Percentiles rank a stretch among this genome's conserved stretches.
These are phyloP conservation scores for Antitype chi DNA, from an alignment of 2,888 invertebrate species.

Conservation along the genomic window DNA sequence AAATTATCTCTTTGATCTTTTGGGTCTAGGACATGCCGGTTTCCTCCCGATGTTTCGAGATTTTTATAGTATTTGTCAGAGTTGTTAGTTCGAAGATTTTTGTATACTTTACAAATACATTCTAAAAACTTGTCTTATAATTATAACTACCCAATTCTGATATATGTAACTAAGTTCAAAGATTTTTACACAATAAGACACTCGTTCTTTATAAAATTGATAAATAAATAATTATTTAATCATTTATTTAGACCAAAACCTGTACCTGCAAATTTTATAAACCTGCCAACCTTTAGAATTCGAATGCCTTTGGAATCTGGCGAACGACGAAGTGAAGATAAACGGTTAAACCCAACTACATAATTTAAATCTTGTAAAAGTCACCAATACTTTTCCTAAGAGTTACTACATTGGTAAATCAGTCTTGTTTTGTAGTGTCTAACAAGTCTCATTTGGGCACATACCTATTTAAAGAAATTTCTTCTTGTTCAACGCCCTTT, in stretches of 20 bases:
- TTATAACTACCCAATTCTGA: not conserved
- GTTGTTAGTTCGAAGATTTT: not conserved
- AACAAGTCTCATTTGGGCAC: not conserved
- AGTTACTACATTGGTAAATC: not conserved
- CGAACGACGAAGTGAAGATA: not conserved
- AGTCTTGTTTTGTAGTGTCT: not conserved
- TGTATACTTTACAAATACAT: not conserved
- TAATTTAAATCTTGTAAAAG: not conserved
- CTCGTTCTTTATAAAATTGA: too few species aligned
- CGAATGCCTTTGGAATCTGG: not conserved
- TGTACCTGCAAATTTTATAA: too few species aligned
- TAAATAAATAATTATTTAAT: too few species aligned
- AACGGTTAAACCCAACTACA: not conserved
- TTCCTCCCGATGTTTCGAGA: too few species aligned
- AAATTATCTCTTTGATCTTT: too few species aligned
- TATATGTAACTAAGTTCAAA: too few species aligned
- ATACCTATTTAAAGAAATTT: not conserved
- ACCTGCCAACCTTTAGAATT: too few species aligned
- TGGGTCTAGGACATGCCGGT: too few species aligned
- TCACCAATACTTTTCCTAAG: not conserved
- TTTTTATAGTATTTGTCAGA: too few species aligned
- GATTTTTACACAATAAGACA: too few species aligned
- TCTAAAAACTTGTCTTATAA: too few species aligned
- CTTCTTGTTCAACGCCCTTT: not conserved
- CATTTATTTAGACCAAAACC: too few species aligned